phyloP scores from a whole-genome alignment of 2,888 invertebrate genomes.

The Matsumyia berberina region DNA sequence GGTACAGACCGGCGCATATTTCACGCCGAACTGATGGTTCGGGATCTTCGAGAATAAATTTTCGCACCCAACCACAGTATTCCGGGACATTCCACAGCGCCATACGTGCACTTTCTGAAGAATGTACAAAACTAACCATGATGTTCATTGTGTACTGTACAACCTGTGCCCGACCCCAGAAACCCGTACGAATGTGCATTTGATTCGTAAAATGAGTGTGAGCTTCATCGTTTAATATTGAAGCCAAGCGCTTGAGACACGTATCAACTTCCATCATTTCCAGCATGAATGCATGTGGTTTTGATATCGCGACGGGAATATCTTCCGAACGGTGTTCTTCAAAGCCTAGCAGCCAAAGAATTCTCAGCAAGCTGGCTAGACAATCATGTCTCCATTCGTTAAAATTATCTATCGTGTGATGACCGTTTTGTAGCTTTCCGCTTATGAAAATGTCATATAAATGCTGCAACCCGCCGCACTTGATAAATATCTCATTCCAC shows the following conservation, averaged over 20 bases:
- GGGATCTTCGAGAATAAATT: constrained; percentile 95
- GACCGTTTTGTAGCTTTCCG: constrained; percentile 90
- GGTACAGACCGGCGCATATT: constrained; percentile 96
- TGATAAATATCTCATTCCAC: constrained; percentile 93
- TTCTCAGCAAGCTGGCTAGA: constrained; percentile 92
- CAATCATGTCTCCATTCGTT: constrained; percentile 97
- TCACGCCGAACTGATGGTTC: constrained; percentile 96
- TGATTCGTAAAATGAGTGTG: constrained; percentile 87
- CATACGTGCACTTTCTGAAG: constrained; percentile 91
- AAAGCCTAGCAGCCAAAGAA: constrained; percentile 94
- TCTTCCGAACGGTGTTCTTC: constrained; percentile 84
- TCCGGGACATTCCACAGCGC: constrained; percentile 90
- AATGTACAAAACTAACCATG: constrained; percentile 96
- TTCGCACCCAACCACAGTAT: constrained; percentile 92
- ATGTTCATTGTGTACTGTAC: constrained; percentile 96
- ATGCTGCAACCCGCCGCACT: constrained; percentile 93
- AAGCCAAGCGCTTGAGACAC: constrained; percentile 93
- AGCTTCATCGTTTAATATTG: constrained; percentile 92
- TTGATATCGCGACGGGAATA: constrained; percentile 88
- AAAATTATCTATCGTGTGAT: constrained; percentile 86
- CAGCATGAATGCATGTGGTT: constrained; percentile 86
- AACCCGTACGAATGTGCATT: constrained; percentile 95
- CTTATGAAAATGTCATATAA: constrained; percentile 96
- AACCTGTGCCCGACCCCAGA: constrained; percentile 96
- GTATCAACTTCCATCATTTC: constrained; percentile 94